Evolutionary conservation across 2,888 invertebrate species (phyloP), one percentile per base, ranked within the genome.

Genomic region (Eurois occulta): DNA sequence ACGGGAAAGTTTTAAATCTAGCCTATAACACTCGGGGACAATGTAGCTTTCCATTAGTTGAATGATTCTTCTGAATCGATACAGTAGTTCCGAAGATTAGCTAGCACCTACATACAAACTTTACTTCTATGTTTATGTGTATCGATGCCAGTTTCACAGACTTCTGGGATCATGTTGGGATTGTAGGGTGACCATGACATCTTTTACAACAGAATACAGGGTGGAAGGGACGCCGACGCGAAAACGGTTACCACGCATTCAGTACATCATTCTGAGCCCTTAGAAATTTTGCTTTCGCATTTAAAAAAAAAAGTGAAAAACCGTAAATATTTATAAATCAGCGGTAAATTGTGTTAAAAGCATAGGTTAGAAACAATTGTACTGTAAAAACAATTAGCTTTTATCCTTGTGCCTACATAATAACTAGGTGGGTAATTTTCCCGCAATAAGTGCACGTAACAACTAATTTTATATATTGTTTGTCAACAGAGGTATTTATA

Each of bases 351-450:
- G 13, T 28, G 41, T 69, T 79, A 65, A 69, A 69, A 83, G 28
- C 32, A 8, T 21, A 16, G 21, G 46, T 67, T 43, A 32, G 7
- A 67, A 62, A 84, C 32, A 38, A 84, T 83, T 78, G 6, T 35
- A 48, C 24, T 43, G n/a, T 60, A 67, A 62, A 58, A 80, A 67
- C 52, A 24, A 16, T 21, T 16, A 16, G 3, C 11, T 10, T 65
- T 86, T 72, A 72, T 86, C 86, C 77, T 82, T 68, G 66, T 66
- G 32, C 35, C 21, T 46, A 43, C n/a, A 28, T 75, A 69, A 85
- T 74, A 46, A 58, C 4, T n/a, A 10, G n/a, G 52, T 24, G 65
- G 21, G 28, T 35, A 35, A 48, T 83, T 86, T 65, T 67, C 69
- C 83, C 52, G 46, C 28, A 72, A 21, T n/a, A 16, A 65, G 8